Evolutionary conservation across 2,113 vertebrate genomes (phyloP).

Genomic region (Urocolius indicus): DNA sequence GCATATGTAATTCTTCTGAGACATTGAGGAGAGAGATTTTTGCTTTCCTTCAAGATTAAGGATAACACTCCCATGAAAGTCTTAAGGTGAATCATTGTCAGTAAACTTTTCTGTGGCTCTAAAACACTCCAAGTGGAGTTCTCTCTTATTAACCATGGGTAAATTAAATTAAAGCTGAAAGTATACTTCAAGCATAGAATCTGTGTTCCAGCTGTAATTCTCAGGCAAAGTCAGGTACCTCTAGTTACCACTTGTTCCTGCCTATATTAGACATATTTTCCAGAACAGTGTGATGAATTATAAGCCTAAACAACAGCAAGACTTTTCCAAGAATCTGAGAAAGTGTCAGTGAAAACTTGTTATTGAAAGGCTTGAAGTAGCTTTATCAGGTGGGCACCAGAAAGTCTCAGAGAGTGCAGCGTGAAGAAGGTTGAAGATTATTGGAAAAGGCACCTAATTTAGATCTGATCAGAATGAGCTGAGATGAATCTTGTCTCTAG

Average conservation of each 20-base stretch:
- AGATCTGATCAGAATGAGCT: background rate
- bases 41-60: background rate
- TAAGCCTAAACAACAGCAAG: background rate
- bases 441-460: conserved; percentile 47
- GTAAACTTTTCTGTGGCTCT: background rate
- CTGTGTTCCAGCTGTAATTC: background rate
- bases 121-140: background rate
- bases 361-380: background rate
- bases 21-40: background rate
- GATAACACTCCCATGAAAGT: background rate
- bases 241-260: background rate
- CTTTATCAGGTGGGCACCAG: background rate
- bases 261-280: background rate
- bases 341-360: background rate
- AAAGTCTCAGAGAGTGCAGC: background rate
- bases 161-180: background rate
- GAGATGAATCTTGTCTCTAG: background rate
- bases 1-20: background rate
- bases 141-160: background rate
- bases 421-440: background rate
- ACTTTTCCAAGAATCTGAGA: background rate
- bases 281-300: background rate
- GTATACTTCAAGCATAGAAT: background rate
- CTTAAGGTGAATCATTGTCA: background rate
- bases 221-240: background rate